phyloP scores from a whole-genome alignment of 2,113 vertebrate genomes.

The Gracilinanus agilis region DNA sequence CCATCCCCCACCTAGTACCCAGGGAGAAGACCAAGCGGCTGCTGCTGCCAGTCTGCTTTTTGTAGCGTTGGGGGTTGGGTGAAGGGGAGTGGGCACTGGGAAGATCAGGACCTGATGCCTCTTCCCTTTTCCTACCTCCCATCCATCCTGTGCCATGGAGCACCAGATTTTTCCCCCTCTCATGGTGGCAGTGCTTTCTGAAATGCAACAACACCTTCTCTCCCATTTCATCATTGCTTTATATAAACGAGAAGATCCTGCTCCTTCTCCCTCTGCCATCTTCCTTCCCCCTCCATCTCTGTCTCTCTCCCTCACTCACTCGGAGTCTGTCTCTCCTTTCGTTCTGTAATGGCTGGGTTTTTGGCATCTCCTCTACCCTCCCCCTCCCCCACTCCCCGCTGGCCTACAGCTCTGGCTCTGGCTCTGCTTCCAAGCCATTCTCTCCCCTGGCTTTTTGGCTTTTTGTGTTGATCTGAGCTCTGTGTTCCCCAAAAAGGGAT shows the following conservation, averaged over 20 bases:
- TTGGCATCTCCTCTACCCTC: constrained; percentile 57
- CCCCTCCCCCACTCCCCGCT: constrained; percentile 50
- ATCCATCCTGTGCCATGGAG: neutral
- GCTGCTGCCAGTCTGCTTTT: constrained; percentile 76
- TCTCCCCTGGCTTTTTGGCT: constrained; percentile 57
- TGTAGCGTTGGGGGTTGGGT: constrained; percentile 58
- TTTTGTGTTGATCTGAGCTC: constrained; percentile 31
- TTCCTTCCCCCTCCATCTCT: constrained; percentile 59
- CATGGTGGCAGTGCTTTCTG: constrained; percentile 18
- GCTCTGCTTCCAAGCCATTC: constrained; percentile 65
- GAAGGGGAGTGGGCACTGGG: constrained; percentile 30
- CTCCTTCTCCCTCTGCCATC: constrained; percentile 21
- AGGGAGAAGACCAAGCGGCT: constrained; percentile 70
- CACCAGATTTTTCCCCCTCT: constrained; percentile 35
- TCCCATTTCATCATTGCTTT: constrained; percentile 43
- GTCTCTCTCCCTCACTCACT: constrained; percentile 28
- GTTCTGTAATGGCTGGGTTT: constrained; percentile 67
- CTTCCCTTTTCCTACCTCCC: neutral
- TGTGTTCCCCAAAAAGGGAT: constrained; percentile 4
- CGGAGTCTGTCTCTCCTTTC: neutral
- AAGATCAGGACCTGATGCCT: neutral
- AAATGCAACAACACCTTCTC: constrained; percentile 25
- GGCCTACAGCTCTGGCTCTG: constrained; percentile 33
- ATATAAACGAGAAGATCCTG: constrained; percentile 13
- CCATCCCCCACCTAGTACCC: constrained; percentile 71